phyloP scores from a whole-genome alignment of 2,888 invertebrate genomes.

The Eudasyphora cyanicolor region DNA sequence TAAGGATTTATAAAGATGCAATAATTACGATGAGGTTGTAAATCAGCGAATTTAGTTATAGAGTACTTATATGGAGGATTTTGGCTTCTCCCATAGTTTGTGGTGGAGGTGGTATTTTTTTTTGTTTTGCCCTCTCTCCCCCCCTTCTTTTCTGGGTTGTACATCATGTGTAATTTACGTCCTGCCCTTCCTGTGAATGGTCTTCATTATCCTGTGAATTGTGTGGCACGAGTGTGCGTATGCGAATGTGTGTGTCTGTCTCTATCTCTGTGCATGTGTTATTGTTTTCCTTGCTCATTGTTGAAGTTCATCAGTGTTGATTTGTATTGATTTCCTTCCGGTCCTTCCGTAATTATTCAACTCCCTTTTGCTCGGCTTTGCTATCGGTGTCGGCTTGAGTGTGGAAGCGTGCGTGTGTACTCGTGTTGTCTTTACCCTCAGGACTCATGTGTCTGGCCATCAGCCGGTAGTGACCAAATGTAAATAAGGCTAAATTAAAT shows the following conservation, averaged over 20 bases:
- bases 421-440: constrained; percentile 57
- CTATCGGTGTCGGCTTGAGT: too few relatives aligned
- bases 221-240: neutral
- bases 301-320: constrained; percentile 63
- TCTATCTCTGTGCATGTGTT: neutral
- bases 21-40: constrained; percentile 23
- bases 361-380: constrained; percentile 19
- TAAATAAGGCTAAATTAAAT: constrained; percentile 60
- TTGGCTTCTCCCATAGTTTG: neutral
- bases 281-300: constrained; percentile 9
- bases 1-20: constrained; percentile 6
- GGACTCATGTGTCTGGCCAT: constrained; percentile 61
- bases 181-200: neutral
- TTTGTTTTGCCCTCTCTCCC: neutral
- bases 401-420: neutral
- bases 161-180: neutral
- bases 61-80: too few relatives aligned
- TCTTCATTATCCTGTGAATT: neutral
- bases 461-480: constrained; percentile 61
- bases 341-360: constrained; percentile 47
- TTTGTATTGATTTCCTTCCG: constrained; percentile 64
- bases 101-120: neutral
- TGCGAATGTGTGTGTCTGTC: neutral
- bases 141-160: neutral
- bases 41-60: neutral